A percentile compares a stretch with the other conserved stretches of the same genome.
phyloP scores from a whole-genome alignment of 2,113 vertebrate genomes.

The Petroica traversi region DNA sequence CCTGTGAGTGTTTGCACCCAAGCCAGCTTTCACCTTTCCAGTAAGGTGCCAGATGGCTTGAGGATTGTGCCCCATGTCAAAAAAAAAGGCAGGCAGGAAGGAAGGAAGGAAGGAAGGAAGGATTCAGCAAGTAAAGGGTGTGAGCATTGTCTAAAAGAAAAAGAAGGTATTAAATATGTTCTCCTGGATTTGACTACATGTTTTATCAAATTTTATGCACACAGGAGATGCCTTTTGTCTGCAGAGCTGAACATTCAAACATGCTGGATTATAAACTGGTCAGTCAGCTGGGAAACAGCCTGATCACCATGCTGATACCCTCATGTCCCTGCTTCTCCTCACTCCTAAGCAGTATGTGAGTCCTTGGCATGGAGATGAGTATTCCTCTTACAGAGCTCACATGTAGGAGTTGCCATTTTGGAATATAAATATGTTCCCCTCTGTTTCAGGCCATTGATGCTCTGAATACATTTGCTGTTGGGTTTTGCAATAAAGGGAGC shows the following conservation, averaged over 20 bases:
- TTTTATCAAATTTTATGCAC: background rate
- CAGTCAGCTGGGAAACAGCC: background rate
- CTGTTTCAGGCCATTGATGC: background rate
- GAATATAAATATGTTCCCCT: background rate
- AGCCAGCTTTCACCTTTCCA: background rate
- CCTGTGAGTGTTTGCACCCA: background rate
- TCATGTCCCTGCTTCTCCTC: background rate
- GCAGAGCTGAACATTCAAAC: background rate
- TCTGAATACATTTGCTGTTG: background rate
- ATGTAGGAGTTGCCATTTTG: background rate
- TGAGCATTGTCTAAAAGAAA: background rate
- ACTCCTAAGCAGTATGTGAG: rapidly evolving
- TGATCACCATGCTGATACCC: background rate
- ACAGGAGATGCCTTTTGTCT: background rate
- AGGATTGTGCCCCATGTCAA: background rate
- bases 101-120: no score
- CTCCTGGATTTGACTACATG: background rate
- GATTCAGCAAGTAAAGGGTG: background rate
- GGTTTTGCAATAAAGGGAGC: background rate
- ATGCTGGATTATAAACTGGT: background rate
- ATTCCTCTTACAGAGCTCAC: background rate
- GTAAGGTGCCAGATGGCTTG: background rate
- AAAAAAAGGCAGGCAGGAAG: background rate
- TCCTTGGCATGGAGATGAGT: background rate
- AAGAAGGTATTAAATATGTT: background rate